A percentile compares a stretch with the other conserved stretches of the same genome.
phyloP scores from a whole-genome alignment of 2,797 vertebrate species.

The Cynopterus sphinx region DNA sequence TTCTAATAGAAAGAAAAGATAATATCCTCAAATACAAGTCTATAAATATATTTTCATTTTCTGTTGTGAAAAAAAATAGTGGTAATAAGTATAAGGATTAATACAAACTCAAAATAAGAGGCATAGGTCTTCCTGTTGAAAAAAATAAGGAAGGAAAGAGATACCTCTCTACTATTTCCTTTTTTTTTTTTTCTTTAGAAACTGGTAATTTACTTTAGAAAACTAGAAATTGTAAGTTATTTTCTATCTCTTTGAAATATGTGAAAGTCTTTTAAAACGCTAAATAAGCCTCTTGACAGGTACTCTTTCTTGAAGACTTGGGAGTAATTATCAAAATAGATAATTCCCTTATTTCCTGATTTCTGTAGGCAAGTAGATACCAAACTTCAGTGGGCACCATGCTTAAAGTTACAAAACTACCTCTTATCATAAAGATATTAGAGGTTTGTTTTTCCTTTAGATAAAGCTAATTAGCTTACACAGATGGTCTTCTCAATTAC shows the following conservation, averaged over 20 bases:
- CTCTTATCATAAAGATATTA: neutral
- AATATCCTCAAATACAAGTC: neutral
- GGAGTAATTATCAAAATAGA: neutral
- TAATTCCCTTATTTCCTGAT: neutral
- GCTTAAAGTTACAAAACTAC: neutral
- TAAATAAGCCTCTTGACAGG: neutral
- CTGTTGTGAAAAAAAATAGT: neutral
- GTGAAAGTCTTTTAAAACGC: neutral
- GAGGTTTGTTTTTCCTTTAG: neutral
- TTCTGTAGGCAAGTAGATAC: neutral
- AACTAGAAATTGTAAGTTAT: neutral
- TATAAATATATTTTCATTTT: neutral
- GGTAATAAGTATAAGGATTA: neutral
- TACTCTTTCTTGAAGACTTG: neutral
- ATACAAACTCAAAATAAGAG: neutral
- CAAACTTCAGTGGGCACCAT: neutral
- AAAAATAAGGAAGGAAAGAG: neutral
- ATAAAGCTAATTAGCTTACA: neutral
- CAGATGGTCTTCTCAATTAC: neutral
- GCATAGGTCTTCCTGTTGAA: neutral
- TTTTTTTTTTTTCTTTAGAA: neutral
- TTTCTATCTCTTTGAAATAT: neutral
- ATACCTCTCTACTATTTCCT: accelerated
- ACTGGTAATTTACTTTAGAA: neutral
- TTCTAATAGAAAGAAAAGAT: neutral